phyloP scores from a whole-genome alignment of 2,888 invertebrate genomes.

The Troides helena region DNA sequence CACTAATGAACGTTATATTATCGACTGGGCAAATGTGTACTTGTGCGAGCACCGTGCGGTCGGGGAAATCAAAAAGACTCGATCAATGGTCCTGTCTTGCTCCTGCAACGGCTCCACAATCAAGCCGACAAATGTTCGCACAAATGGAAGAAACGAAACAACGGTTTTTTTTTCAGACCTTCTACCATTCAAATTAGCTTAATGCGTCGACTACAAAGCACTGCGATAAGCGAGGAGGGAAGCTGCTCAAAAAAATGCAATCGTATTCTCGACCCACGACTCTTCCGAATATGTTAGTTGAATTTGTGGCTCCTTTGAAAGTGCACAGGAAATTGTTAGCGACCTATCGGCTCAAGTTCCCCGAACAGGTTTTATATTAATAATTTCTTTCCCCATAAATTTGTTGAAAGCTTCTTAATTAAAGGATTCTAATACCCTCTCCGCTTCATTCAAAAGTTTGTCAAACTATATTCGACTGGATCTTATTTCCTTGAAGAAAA shows the following conservation, averaged over 20 bases:
- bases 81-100: conserved; percentile 65
- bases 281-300: conserved; percentile 36
- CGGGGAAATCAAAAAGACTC: conserved; percentile 49
- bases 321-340: conserved; percentile 19
- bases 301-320: conserved; percentile 23
- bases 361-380: conserved; percentile 2
- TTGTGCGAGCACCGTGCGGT: conserved; percentile 32
- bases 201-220: conserved; percentile 75
- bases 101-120: conserved; percentile 67
- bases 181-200: conserved; percentile 79
- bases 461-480: too few relatives aligned
- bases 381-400: neutral
- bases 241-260: conserved; percentile 52
- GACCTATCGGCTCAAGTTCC: conserved; percentile 8
- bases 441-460: too few relatives aligned
- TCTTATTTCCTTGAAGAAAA: neutral
- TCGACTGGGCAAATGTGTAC: conserved; percentile 25
- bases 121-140: conserved; percentile 57
- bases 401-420: neutral
- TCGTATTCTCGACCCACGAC: conserved; percentile 53
- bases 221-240: conserved; percentile 68
- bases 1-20: conserved; percentile 32
- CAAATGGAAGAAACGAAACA: conserved; percentile 75
- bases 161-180: conserved; percentile 67
- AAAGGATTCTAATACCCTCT: too few relatives aligned